Base-by-base conservation (phyloP, 2,113 vertebrate genomes). In the Erythrocercus mccallii region DNA sequence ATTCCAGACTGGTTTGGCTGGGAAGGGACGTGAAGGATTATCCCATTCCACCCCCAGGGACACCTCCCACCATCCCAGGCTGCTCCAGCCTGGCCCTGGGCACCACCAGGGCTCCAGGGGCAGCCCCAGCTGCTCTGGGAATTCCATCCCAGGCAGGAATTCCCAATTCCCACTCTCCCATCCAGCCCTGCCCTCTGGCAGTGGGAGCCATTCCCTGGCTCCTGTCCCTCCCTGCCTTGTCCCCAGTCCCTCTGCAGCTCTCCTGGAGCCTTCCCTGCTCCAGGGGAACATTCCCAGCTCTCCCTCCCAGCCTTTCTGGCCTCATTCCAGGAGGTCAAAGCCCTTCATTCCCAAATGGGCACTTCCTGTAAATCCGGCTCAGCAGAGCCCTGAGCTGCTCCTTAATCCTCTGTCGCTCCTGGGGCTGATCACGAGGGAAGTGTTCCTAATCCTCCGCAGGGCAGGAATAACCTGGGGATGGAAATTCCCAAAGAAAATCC, bases 1-100 rank as follows among this genome's bases (percentile, higher is more conserved):
- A 83, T 62, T 38, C 57, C 48, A 45, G 33, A 14, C 5, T 12
- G 57, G 11, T 18, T 45, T 37, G 27, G 48, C 22, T 11, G 9
- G 57, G 47, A 53, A 72, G 47, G 47, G 27, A 11, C 6, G 7
- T 27, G 3, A 11, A 37, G 17, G 38, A 83, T 62, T 14, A 22
- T 33, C 33, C 56, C 22, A 8, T 27, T 31, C 33, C 47, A 51
- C 3, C 12, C 10, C 16, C 15, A 25, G 40, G 16, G 40, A 45
- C 27, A 6, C 10, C 23, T 79, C 0, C 25, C 74, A 28, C 31
- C 0, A 1, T 12, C 33, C 57, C 81, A 38, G 47, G 13, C 0
- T 31, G 38, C 3, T 62, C 38, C 47, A 37, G 1, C 16, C 56
- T 17, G 56, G 33, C 33, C 38, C 21, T 1, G 68, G 33, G 0